phyloP scores from a whole-genome alignment of 2,888 invertebrate genomes.

The Apoda limacodes region DNA sequence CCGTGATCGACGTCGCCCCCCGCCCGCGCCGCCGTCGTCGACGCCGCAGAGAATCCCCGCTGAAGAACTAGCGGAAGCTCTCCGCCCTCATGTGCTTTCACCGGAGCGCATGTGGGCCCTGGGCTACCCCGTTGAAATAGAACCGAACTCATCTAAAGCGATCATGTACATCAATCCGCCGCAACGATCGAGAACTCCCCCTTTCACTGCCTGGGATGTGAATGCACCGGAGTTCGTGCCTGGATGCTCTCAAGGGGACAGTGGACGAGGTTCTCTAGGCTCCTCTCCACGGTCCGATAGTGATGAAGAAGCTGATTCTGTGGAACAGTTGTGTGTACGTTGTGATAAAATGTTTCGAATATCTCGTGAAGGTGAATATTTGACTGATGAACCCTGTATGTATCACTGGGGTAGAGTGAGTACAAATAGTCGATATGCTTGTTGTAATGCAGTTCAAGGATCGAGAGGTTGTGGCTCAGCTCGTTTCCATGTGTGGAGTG shows the following conservation, averaged over 20 bases:
- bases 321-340: conserved; percentile 76
- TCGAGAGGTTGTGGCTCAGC: conserved; percentile 75
- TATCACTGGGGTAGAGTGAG: conserved; percentile 92
- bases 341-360: conserved; percentile 81
- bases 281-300: conserved; percentile 68
- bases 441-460: conserved; percentile 68
- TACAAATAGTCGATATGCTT: conserved; percentile 54
- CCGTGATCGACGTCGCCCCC: conserved; percentile 49
- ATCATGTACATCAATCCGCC: conserved; percentile 72
- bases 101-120: conserved; percentile 72
- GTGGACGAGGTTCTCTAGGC: conserved; percentile 65
- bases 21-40: conserved; percentile 39
- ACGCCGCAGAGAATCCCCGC: conserved; percentile 68
- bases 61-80: conserved; percentile 63
- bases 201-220: conserved; percentile 66
- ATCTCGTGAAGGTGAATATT: conserved; percentile 77
- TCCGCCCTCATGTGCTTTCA: conserved; percentile 73
- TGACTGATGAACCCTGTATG: conserved; percentile 79
- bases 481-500: conserved; percentile 82
- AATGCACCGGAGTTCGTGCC: conserved; percentile 79
- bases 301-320: conserved; percentile 67
- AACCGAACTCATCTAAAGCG: conserved; percentile 69
- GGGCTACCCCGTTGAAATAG: conserved; percentile 79
- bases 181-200: conserved; percentile 49
- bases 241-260: conserved; percentile 58